phyloP scores from a whole-genome alignment of 2,797 vertebrate species.

The Macroramphosus scolopax region DNA sequence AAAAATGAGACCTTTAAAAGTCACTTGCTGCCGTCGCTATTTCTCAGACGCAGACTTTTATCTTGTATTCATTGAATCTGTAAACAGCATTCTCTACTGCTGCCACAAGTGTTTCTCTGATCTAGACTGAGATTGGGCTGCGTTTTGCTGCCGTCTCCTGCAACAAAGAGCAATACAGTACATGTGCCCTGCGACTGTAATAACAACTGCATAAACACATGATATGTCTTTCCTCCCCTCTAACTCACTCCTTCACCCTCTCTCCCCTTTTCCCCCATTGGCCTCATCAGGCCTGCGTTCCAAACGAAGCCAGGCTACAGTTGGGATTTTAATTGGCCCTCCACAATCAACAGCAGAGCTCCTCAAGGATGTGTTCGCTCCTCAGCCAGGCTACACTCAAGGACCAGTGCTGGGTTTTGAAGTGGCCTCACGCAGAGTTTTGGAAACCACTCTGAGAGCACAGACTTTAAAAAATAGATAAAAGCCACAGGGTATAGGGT shows the following conservation, averaged over 20 bases:
- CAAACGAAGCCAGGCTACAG: slow-evolving; percentile 45
- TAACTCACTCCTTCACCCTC: slow-evolving; percentile 30
- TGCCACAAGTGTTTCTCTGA: slow-evolving; percentile 73
- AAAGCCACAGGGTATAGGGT: slow-evolving; percentile 60
- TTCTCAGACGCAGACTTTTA: slow-evolving; percentile 75
- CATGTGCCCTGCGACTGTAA: slow-evolving; percentile 46
- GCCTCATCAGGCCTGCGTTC: slow-evolving; percentile 68
- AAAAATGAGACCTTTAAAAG: slow-evolving; percentile 80
- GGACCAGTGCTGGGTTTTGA: slow-evolving; percentile 69
- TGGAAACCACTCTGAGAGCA: slow-evolving; percentile 67
- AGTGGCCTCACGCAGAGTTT: slow-evolving; percentile 75
- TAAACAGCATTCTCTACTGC: slow-evolving; percentile 75
- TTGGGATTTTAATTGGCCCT: slow-evolving; percentile 79
- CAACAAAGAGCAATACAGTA: slow-evolving; percentile 64
- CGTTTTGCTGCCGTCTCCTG: slow-evolving; percentile 59
- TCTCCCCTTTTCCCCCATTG: slow-evolving; percentile 43
- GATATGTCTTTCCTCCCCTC: slow-evolving; percentile 33
- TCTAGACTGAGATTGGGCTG: slow-evolving; percentile 65
- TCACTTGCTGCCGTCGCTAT: slow-evolving; percentile 66
- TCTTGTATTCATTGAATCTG: slow-evolving; percentile 77
- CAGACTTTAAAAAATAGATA: slow-evolving; percentile 72
- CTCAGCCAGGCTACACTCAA: slow-evolving; percentile 69
- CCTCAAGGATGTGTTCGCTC: slow-evolving; percentile 65
- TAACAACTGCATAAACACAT: slow-evolving; percentile 57
- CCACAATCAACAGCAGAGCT: slow-evolving; percentile 72